A percentile compares a stretch with the other conserved stretches of the same genome.
These are phyloP conservation scores for Eolophus roseicapilla DNA, from an alignment of 2,113 vertebrate genomes.

Conservation along the genomic window DNA sequence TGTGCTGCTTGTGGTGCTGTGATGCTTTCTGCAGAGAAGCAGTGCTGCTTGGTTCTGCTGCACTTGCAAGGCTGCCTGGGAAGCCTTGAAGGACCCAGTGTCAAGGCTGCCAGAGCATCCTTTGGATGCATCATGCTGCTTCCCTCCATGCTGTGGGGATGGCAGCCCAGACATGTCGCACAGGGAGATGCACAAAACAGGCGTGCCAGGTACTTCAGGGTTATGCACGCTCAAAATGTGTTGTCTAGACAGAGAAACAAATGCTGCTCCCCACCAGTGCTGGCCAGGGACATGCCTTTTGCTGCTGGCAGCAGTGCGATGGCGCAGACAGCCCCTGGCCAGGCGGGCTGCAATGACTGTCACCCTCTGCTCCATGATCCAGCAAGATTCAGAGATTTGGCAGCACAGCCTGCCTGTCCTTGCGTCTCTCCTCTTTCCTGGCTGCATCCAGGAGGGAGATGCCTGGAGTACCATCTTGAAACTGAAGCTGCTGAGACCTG, in stretches of 20 bases:
- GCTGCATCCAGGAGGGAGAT: background rate
- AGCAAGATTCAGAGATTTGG: background rate
- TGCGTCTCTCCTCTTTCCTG: background rate
- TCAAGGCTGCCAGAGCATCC: background rate
- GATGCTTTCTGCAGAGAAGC: background rate
- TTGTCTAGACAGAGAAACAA: background rate
- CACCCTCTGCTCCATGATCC: background rate
- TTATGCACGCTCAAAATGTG: background rate
- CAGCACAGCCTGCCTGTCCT: background rate
- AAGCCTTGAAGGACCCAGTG: background rate
- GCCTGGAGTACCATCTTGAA: background rate
- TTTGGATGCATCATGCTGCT: background rate
- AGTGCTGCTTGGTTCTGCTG: background rate
- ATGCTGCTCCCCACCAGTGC: background rate
- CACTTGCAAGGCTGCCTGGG: background rate
- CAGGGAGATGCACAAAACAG: background rate
- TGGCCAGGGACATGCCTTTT: background rate
- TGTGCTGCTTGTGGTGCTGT: background rate
- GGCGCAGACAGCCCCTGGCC: background rate
- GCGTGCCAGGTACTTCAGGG: background rate
- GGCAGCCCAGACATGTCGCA: background rate
- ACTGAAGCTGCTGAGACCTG: background rate
- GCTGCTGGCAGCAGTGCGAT: background rate
- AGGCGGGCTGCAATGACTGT: rapidly evolving
- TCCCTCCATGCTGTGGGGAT: rapidly evolving